Conservation (phyloP, 2,113 vertebrate species). For the Alligator mississippiensis region DNA sequence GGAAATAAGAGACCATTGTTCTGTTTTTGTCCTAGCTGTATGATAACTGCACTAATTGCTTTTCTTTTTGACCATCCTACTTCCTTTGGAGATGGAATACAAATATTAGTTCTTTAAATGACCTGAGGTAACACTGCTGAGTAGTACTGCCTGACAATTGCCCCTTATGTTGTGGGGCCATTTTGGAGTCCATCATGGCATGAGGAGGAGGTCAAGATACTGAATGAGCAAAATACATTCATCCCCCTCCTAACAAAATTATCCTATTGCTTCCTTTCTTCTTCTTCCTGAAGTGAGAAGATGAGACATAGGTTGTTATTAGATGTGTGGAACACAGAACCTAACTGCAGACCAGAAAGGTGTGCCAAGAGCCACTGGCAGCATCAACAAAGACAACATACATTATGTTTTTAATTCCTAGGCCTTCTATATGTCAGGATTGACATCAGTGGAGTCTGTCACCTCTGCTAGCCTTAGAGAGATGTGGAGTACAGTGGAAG, state of each 20-base stretch:
- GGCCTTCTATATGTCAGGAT: too few species aligned
- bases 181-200: background rate
- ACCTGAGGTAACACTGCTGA: background rate
- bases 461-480: background rate
- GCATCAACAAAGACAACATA: background rate
- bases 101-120: slow-evolving; percentile 6
- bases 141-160: background rate
- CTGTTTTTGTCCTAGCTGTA: slow-evolving; percentile 3
- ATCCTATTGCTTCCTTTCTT: background rate
- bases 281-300: background rate
- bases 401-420: background rate
- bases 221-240: background rate
- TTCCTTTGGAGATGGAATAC: background rate
- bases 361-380: background rate
- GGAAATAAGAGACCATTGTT: slow-evolving; percentile 63
- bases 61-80: slow-evolving; percentile 26
- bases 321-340: background rate
- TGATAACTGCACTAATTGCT: slow-evolving; percentile 11
- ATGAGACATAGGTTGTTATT: background rate
- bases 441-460: background rate
- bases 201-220: background rate
- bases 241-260: background rate
- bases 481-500: background rate
- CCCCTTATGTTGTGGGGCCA: background rate
- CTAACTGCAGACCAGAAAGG: background rate